Evolutionary conservation across 1,140 invertebrate species (phyloP).

Genomic region (Panagrolaimus sp.): DNA sequence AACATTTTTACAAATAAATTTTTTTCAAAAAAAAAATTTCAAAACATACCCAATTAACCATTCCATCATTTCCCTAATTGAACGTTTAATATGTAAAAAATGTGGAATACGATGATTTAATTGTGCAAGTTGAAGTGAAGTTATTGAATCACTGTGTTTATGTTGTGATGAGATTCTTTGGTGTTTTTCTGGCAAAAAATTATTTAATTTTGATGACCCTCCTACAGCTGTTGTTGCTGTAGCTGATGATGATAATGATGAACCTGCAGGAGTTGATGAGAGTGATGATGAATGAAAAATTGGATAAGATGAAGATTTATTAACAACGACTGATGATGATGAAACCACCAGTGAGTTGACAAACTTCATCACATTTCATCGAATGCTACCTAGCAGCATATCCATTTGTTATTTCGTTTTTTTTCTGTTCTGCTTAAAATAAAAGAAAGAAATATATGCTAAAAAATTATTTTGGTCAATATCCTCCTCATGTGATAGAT

Average conservation of each 20-base stretch:
- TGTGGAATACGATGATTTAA: conserved; percentile 12
- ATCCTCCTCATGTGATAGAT: too few relatives aligned
- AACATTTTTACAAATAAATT: too few relatives aligned
- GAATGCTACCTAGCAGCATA: not conserved
- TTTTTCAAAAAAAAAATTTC: too few relatives aligned
- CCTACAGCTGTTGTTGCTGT: too few relatives aligned
- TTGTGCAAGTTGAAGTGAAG: conserved; percentile 9
- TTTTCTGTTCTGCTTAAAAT: too few relatives aligned
- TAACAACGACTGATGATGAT: conserved; percentile 6
- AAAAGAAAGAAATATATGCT: too few relatives aligned
- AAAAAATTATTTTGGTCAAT: too few relatives aligned
- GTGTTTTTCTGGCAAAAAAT: too few relatives aligned
- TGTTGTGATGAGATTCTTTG: too few relatives aligned
- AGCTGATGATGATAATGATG: too few relatives aligned
- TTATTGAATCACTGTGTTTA: not conserved
- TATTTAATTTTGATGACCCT: too few relatives aligned
- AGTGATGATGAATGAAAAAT: not conserved
- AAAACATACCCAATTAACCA: conserved; percentile 26
- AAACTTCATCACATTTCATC: conserved; percentile 15
- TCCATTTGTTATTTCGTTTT: not conserved
- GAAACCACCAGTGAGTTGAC: conserved; percentile 12
- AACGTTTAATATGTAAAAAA: not conserved
- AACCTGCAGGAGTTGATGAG: too few relatives aligned
- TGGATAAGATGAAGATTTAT: conserved; percentile 10
- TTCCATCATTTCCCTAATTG: conserved; percentile 22